Evolutionary conservation across 2,888 invertebrate genomes (phyloP).

Genomic region (Sarcophaga variegata): DNA sequence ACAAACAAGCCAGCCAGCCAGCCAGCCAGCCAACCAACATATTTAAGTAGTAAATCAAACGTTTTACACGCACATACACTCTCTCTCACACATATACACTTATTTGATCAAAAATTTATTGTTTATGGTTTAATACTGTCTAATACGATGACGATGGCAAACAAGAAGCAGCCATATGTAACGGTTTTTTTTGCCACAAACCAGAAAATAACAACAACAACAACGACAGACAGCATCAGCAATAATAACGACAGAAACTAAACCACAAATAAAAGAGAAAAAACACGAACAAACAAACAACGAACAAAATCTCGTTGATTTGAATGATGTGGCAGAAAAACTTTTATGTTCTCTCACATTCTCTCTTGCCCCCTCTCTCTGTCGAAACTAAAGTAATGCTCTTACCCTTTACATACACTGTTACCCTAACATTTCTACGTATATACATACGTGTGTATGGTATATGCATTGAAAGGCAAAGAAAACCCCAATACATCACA

Average conservation of each 20-base stretch:
- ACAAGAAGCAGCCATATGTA: slow-evolving; percentile 39
- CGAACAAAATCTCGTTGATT: background rate
- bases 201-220: background rate
- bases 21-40: slow-evolving; percentile 10
- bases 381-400: no score
- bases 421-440: background rate
- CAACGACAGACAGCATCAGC: background rate
- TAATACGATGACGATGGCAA: slow-evolving; percentile 8
- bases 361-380: no score
- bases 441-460: background rate
- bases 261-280: slow-evolving; percentile 12
- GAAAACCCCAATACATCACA: slow-evolving; percentile 11
- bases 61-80: background rate
- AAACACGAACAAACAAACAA: background rate
- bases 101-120: slow-evolving; percentile 55
- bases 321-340: background rate
- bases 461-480: no score
- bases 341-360: background rate
- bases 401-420: slow-evolving; percentile 5
- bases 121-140: slow-evolving; percentile 46
- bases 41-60: slow-evolving; percentile 40
- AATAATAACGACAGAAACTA: background rate
- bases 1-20: background rate
- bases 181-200: slow-evolving; percentile 1
- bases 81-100: background rate